These are phyloP conservation scores for Rostratula benghalensis DNA, from an alignment of 2,113 vertebrate species.

Conservation along the genomic window DNA sequence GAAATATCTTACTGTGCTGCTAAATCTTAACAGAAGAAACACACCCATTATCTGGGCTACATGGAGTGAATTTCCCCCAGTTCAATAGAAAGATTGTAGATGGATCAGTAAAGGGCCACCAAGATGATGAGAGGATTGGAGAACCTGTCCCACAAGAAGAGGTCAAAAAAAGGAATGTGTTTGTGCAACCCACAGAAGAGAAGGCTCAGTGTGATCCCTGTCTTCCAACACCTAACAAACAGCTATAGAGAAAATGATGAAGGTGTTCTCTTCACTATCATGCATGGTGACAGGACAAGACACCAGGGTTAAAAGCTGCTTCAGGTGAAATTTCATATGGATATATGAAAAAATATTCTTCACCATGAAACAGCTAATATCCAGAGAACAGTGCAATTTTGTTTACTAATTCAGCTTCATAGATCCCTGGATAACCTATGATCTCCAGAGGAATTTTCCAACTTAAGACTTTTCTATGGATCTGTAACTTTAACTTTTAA, in stretches of 20 bases:
- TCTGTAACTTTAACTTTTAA: background rate
- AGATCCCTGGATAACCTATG: background rate
- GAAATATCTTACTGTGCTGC: background rate
- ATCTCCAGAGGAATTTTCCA: background rate
- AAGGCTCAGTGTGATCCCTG: background rate
- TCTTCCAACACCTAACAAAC: background rate
- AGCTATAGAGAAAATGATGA: background rate
- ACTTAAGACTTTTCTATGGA: background rate
- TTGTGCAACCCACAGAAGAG: background rate
- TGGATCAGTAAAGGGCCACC: background rate
- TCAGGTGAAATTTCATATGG: background rate
- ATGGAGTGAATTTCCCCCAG: background rate
- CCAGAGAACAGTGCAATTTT: background rate
- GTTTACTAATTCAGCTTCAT: background rate
- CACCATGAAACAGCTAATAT: background rate
- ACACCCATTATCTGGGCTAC: background rate
- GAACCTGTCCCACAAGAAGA: background rate
- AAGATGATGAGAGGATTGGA: background rate
- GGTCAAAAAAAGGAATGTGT: background rate
- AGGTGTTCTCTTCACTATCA: background rate
- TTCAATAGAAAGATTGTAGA: background rate
- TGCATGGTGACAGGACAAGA: background rate
- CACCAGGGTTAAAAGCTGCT: background rate
- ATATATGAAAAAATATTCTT: background rate
- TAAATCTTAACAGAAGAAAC: background rate